Conservation (phyloP, 2,888 invertebrate genomes). For the Ectobius pallidus region DNA sequence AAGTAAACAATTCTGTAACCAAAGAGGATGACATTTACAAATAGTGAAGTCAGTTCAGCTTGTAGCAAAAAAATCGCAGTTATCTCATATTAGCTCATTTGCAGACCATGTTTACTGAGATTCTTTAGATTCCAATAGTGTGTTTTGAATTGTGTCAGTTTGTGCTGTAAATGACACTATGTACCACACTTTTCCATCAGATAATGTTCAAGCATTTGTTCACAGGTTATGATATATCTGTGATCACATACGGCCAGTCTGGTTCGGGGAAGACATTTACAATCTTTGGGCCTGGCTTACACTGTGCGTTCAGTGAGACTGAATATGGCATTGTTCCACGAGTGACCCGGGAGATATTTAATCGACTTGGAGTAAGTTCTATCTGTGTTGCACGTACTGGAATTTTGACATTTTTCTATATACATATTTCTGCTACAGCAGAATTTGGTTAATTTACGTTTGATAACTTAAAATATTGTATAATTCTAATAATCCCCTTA, state of each 20-base stretch:
- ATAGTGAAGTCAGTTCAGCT: background rate
- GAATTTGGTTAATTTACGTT: too few relatives aligned
- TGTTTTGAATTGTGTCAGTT: background rate
- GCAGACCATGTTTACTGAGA: background rate
- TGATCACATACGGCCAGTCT: slow-evolving; percentile 50
- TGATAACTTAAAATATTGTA: too few relatives aligned
- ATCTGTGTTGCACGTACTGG: too few relatives aligned
- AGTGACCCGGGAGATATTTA: slow-evolving; percentile 73
- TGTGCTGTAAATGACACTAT: background rate
- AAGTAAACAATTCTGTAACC: too few relatives aligned
- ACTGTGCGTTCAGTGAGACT: slow-evolving; percentile 66
- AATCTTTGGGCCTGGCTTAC: slow-evolving; percentile 71
- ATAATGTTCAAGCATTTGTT: background rate
- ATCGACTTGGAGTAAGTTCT: slow-evolving; percentile 56
- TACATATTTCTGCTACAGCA: too few relatives aligned
- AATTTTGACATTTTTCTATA: too few relatives aligned
- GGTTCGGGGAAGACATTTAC: slow-evolving; percentile 76
- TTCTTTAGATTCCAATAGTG: background rate
- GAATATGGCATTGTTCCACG: slow-evolving; percentile 75
- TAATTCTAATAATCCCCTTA: too few relatives aligned
- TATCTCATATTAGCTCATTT: background rate
- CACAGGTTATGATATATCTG: slow-evolving; percentile 57
- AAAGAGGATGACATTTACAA: too few relatives aligned
- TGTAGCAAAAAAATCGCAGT: background rate
- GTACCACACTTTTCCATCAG: too few relatives aligned